These are phyloP conservation scores for Melanostigma gelatinosum DNA, from an alignment of 2,113 vertebrate species.

Conservation along the genomic window DNA sequence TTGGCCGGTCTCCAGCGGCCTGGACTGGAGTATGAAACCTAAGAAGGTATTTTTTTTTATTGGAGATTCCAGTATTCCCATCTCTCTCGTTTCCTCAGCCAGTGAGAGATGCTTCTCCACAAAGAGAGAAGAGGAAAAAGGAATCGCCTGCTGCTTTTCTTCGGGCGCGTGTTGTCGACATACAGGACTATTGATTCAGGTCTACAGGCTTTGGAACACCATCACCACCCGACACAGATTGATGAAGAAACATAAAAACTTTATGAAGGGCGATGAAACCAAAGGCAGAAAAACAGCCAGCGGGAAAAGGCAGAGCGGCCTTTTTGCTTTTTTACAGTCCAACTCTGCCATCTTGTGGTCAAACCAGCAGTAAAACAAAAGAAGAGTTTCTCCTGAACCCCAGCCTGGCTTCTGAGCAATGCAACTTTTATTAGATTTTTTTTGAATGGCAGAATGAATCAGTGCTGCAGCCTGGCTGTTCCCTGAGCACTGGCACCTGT, in stretches of 20 bases:
- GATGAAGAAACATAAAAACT: slow-evolving; percentile 7
- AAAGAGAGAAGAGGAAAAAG: background rate
- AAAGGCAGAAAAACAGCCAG: slow-evolving; percentile 25
- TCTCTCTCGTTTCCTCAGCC: background rate
- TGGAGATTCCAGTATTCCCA: slow-evolving; percentile 33
- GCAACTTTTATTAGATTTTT: background rate
- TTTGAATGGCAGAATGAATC: slow-evolving; percentile 34
- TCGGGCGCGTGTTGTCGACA: background rate
- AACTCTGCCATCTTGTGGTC: slow-evolving; percentile 81
- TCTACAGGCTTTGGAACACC: slow-evolving; percentile 1
- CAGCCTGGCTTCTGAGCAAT: background rate
- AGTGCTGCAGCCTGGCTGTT: background rate
- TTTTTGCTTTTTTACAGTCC: slow-evolving; percentile 44
- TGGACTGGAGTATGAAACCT: background rate
- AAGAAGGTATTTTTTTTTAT: slow-evolving; percentile 10
- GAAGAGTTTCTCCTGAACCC: background rate
- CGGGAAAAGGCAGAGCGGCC: background rate
- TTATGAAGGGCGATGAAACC: slow-evolving; percentile 22
- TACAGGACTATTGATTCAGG: background rate
- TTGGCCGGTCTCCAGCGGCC: background rate
- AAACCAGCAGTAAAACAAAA: background rate
- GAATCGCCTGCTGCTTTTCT: background rate
- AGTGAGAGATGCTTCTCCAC: background rate
- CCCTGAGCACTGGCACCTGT: slow-evolving; percentile 36
- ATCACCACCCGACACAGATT: background rate